These are phyloP conservation scores for Hofmannophila pseudospretella DNA, from an alignment of 2,888 invertebrate species.

Conservation along the genomic window DNA sequence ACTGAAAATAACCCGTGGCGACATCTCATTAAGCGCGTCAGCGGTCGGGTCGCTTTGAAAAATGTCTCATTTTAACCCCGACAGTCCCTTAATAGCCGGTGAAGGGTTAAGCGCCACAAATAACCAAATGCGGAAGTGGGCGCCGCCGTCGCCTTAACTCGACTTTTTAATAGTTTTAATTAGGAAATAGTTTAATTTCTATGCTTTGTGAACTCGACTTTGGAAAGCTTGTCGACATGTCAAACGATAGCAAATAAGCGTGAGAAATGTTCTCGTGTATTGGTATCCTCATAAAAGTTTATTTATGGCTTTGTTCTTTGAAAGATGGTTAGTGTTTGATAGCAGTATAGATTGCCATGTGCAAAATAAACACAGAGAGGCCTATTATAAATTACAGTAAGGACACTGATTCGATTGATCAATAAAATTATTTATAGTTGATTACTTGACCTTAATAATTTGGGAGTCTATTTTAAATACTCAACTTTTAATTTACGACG, in stretches of 20 bases:
- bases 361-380: background rate
- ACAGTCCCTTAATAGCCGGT: constrained; percentile 68
- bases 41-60: constrained; percentile 62
- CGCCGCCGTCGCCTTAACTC: constrained; percentile 44
- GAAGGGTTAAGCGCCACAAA: constrained; percentile 74
- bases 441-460: too few relatives aligned
- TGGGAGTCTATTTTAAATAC: too few relatives aligned
- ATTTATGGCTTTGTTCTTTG: background rate
- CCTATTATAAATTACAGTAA: background rate
- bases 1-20: constrained; percentile 70
- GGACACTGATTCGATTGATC: background rate
- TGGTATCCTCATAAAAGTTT: constrained; percentile 9
- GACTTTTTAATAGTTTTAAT: constrained; percentile 74
- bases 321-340: background rate
- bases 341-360: background rate
- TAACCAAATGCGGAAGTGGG: constrained; percentile 69
- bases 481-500: too few relatives aligned
- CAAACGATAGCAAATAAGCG: constrained; percentile 55
- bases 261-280: constrained; percentile 51
- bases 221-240: constrained; percentile 40
- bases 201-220: constrained; percentile 42
- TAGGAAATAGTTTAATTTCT: constrained; percentile 75
- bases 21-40: constrained; percentile 75
- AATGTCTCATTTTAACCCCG: constrained; percentile 75
- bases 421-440: too few relatives aligned